Evolutionary conservation across 1,140 invertebrate genomes (phyloP).

Genomic region (Wiebesia pumilae): DNA sequence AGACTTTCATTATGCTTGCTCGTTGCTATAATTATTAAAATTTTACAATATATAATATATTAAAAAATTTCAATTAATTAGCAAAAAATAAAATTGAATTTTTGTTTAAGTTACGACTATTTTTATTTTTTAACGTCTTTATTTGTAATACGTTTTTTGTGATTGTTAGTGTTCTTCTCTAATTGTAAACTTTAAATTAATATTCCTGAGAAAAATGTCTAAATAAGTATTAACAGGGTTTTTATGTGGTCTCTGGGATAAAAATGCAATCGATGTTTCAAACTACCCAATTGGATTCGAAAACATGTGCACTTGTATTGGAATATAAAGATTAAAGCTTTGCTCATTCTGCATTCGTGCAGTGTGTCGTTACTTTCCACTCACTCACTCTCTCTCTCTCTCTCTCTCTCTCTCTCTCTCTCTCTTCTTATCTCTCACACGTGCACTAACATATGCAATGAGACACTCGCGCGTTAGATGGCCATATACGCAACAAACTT

Average conservation of each 20-base stretch:
- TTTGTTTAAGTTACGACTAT: too few species aligned
- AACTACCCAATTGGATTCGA: background rate
- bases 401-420: background rate
- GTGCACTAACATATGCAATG: conserved; percentile 33
- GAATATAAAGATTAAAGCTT: conserved; percentile 10
- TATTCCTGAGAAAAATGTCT: background rate
- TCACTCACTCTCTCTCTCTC: background rate
- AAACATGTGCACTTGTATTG: conserved; percentile 1
- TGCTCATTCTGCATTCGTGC: conserved; percentile 17
- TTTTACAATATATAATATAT: too few species aligned
- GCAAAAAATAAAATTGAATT: too few species aligned
- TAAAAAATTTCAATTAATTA: too few species aligned
- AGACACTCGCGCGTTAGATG: conserved; percentile 33
- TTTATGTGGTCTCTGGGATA: background rate
- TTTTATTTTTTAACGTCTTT: too few species aligned
- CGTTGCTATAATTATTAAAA: too few species aligned
- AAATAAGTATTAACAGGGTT: background rate
- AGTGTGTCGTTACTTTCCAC: background rate
- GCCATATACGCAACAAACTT: conserved; percentile 12
- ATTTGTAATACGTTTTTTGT: too few species aligned
- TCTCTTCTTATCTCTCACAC: background rate
- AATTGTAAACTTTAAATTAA: background rate
- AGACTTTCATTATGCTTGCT: too few species aligned
- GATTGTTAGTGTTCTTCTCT: too few species aligned
- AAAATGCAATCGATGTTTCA: background rate